Conservation (phyloP, 1,140 invertebrate species). For the Lordiphosa collinella region DNA sequence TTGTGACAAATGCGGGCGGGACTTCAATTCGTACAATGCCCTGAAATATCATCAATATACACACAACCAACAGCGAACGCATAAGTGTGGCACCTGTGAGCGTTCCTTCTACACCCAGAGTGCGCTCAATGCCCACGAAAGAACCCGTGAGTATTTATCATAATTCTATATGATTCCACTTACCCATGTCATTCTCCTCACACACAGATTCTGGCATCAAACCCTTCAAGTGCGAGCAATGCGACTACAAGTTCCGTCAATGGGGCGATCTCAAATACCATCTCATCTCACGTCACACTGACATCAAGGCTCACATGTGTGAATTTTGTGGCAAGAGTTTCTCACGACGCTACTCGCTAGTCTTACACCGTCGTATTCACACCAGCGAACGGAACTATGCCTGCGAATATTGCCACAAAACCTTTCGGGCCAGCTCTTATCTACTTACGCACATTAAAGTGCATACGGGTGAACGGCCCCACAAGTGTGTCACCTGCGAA, state of each 20-base stretch:
- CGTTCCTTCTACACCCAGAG: constrained; percentile 86
- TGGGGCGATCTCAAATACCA: constrained; percentile 96
- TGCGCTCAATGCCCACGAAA: constrained; percentile 88
- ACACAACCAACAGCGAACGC: constrained; percentile 87
- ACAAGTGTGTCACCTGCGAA: constrained; percentile 87
- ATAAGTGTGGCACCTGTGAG: constrained; percentile 90
- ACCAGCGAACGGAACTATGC: constrained; percentile 94
- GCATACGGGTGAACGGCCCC: constrained; percentile 93
- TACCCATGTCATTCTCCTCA: too few relatives aligned
- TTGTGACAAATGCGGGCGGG: constrained; percentile 85
- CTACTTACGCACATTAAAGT: constrained; percentile 93
- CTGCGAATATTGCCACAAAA: constrained; percentile 90
- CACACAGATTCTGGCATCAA: constrained; percentile 86
- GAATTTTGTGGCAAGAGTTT: constrained; percentile 96
- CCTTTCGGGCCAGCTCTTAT: constrained; percentile 92
- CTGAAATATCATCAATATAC: constrained; percentile 90
- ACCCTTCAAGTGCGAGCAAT: constrained; percentile 88
- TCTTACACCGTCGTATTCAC: constrained; percentile 93
- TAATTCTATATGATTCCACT: too few relatives aligned
- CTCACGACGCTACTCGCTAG: constrained; percentile 95
- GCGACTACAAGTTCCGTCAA: constrained; percentile 88
- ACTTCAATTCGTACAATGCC: constrained; percentile 91
- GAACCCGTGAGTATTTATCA: constrained; percentile 79
- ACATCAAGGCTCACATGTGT: constrained; percentile 90
- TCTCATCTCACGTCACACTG: constrained; percentile 90